Evolutionary conservation across 2,888 invertebrate species (phyloP).

Genomic region (Vanessa cardui): DNA sequence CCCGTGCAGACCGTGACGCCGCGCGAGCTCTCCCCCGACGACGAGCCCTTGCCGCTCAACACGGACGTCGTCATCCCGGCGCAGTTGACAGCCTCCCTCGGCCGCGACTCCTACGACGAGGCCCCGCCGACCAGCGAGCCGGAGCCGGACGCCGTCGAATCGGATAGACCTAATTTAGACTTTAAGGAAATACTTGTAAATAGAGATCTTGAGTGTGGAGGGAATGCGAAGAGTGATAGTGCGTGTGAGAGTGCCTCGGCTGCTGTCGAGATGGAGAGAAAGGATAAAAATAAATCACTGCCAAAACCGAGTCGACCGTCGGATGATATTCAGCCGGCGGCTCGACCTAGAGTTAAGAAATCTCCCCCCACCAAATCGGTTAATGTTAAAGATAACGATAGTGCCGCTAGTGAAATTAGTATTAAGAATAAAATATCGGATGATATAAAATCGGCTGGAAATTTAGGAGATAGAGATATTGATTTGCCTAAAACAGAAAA

Average conservation of each 20-base stretch:
- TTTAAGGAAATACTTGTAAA: constrained; percentile 43
- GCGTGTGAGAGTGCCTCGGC: constrained; percentile 50
- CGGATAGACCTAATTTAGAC: constrained; percentile 48
- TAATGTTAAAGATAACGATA: constrained; percentile 61
- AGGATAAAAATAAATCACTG: constrained; percentile 57
- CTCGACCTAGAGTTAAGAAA: constrained; percentile 63
- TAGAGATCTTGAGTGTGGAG: constrained; percentile 50
- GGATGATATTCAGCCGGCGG: constrained; percentile 66
- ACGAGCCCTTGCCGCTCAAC: constrained; percentile 48
- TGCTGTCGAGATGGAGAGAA: constrained; percentile 50
- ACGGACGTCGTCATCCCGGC: constrained; percentile 52
- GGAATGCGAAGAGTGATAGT: constrained; percentile 46
- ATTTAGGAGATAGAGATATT: constrained; percentile 27
- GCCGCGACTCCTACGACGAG: constrained; percentile 46
- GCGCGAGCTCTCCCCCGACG: constrained; percentile 40
- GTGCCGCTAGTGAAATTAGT: constrained; percentile 55
- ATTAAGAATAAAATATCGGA: constrained; percentile 50
- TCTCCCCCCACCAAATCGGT: constrained; percentile 69
- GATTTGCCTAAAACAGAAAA: constrained; percentile 25
- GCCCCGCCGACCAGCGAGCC: constrained; percentile 42
- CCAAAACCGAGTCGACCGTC: constrained; percentile 58
- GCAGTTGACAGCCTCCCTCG: constrained; percentile 42
- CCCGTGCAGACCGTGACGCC: constrained; percentile 55
- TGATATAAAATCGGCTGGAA: constrained; percentile 1
- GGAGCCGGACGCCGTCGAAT: constrained; percentile 6